Conservation (phyloP, 2,797 vertebrate species). For the Arnoldichthys spilopterus region DNA sequence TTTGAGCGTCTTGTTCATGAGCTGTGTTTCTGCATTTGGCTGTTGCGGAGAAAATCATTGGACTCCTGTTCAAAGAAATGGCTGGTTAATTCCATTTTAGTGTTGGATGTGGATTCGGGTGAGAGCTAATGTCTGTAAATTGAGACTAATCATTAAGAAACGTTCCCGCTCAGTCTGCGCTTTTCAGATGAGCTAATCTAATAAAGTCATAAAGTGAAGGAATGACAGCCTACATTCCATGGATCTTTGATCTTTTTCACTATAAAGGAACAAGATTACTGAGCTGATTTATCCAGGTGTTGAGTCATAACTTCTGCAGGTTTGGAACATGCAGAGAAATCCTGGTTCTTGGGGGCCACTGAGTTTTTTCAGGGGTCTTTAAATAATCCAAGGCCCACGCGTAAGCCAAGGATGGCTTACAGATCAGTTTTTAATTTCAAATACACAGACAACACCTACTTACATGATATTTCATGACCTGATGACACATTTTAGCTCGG, state of each 20-base stretch:
- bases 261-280: conserved; percentile 60
- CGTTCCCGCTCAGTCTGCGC: conserved; percentile 30
- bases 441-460: not conserved
- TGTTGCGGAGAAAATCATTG: not conserved
- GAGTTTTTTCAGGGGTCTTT: conserved; percentile 42
- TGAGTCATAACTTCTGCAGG: conserved; percentile 57
- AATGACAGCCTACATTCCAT: conserved; percentile 53
- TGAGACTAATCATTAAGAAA: conserved; percentile 35
- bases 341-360: conserved; percentile 37
- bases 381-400: conserved; percentile 5
- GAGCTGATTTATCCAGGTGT: conserved; percentile 63
- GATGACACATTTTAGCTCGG: conserved; percentile 1
- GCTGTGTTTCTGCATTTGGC: not conserved
- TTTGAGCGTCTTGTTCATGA: not conserved
- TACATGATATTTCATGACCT: not conserved
- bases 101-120: not conserved
- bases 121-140: not conserved
- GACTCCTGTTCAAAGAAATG: not conserved
- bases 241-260: conserved; percentile 64
- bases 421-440: not conserved
- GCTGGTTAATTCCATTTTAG: not conserved
- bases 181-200: conserved; percentile 60
- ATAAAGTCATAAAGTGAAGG: conserved; percentile 57
- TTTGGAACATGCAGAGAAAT: conserved; percentile 32
- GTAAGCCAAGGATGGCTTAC: not conserved